Evolutionary conservation across 2,888 invertebrate species (phyloP).

Genomic region (Tetramorium bicarinatum): DNA sequence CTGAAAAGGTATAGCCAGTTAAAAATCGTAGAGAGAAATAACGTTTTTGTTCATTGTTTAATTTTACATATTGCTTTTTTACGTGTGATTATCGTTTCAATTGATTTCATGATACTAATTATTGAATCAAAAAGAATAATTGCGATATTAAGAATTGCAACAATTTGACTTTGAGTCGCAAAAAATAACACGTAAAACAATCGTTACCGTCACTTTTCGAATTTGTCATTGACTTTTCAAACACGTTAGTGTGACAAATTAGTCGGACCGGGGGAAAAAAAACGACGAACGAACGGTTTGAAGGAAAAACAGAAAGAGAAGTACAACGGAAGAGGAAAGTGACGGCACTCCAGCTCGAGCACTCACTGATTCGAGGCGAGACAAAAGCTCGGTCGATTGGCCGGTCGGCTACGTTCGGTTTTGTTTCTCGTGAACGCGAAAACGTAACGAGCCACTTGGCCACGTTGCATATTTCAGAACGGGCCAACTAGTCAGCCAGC

Average conservation of each 20-base stretch:
- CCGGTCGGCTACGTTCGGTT: conserved; percentile 61
- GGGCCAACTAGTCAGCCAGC: conserved; percentile 27
- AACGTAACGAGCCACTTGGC: conserved; percentile 78
- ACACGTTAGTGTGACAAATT: not conserved
- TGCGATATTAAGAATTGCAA: not conserved
- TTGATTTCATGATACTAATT: not conserved
- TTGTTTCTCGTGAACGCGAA: conserved; percentile 67
- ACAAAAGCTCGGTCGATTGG: conserved; percentile 49
- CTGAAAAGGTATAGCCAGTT: not conserved
- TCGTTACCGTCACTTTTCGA: not conserved
- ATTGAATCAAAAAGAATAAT: not conserved
- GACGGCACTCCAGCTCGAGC: conserved; percentile 13
- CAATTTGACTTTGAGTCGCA: not conserved
- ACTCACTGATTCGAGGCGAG: conserved; percentile 40
- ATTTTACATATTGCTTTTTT: conserved; percentile 1
- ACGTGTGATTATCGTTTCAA: not conserved
- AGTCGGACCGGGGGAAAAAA: not conserved
- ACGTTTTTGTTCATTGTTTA: not conserved
- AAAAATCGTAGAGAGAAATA: not conserved
- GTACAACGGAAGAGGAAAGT: conserved; percentile 19
- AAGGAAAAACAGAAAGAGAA: conserved; percentile 15
- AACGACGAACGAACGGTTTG: not conserved
- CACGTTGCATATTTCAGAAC: conserved; percentile 75
- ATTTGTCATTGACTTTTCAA: not conserved
- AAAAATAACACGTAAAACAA: not conserved